These are phyloP conservation scores for Heteropelma amictum DNA, from an alignment of 2,888 invertebrate genomes.

Conservation along the genomic window DNA sequence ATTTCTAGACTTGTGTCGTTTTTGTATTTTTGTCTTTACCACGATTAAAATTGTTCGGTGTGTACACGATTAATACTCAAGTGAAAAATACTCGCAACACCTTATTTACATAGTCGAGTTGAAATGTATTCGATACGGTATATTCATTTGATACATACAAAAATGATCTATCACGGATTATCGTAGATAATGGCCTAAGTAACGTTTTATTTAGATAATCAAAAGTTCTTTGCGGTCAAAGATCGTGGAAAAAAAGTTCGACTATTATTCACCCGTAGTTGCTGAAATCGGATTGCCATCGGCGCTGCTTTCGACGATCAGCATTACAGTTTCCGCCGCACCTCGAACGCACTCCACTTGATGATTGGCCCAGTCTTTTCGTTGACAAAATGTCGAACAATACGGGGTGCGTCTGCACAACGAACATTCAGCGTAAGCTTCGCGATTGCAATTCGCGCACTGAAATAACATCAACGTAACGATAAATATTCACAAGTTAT, in stretches of 20 bases:
- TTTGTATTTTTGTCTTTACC: too few species aligned
- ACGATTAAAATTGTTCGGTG: too few species aligned
- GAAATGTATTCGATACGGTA: conserved; percentile 6
- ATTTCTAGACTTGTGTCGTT: too few species aligned
- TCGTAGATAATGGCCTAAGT: not conserved
- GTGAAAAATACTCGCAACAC: conserved; percentile 46
- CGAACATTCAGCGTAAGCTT: conserved; percentile 92
- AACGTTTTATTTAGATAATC: not conserved
- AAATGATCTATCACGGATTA: not conserved
- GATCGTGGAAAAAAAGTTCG: conserved; percentile 47
- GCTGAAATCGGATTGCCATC: conserved; percentile 69
- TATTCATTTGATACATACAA: not conserved
- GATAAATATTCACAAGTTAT: not conserved
- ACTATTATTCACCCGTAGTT: conserved; percentile 73
- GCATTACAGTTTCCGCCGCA: conserved; percentile 89
- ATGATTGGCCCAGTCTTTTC: conserved; percentile 93
- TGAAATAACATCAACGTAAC: conserved; percentile 70
- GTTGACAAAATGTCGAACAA: conserved; percentile 93
- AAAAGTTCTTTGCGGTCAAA: not conserved
- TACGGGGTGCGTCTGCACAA: conserved; percentile 91
- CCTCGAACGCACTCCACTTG: conserved; percentile 90
- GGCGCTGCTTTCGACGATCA: conserved; percentile 86
- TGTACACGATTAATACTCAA: conserved; percentile 35
- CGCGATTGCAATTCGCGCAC: conserved; percentile 94
- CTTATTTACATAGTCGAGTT: conserved; percentile 45